Conservation (phyloP, 2,797 vertebrate species). For the Coregonus suidteri region DNA sequence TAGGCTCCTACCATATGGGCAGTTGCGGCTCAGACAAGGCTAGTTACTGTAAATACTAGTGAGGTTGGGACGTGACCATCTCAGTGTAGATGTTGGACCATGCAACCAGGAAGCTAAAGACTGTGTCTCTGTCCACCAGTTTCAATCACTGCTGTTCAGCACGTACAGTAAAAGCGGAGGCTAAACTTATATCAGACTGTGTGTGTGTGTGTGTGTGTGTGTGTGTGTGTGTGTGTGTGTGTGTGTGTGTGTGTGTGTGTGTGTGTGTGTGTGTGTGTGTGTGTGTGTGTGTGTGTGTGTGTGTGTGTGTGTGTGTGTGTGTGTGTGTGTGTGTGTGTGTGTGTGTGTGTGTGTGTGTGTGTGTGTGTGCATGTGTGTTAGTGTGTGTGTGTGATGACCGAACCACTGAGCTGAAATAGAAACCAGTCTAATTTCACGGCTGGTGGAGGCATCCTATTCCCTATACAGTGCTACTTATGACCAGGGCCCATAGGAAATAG, state of each 20-base stretch:
- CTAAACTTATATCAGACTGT: background rate
- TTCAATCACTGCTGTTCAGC: background rate
- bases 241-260: too few species aligned
- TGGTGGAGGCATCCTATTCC: background rate
- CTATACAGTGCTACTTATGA: background rate
- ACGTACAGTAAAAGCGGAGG: background rate
- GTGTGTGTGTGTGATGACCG: background rate
- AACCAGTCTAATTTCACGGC: slow-evolving; percentile 14
- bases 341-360: too few species aligned
- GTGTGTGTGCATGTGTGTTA: too few species aligned
- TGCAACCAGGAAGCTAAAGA: background rate
- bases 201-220: background rate
- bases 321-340: too few species aligned
- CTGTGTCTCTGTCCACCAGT: background rate
- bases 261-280: too few species aligned
- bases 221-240: too few species aligned
- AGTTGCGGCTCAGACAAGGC: too few species aligned
- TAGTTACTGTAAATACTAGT: background rate
- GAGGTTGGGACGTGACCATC: background rate
- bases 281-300: too few species aligned
- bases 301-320: too few species aligned
- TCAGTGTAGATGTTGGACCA: background rate
- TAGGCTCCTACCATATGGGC: too few species aligned
- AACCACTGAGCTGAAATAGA: slow-evolving; percentile 1
- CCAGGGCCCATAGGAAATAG: background rate